A percentile compares a stretch with the other conserved stretches of the same genome.
Evolutionary conservation across 2,888 invertebrate genomes (phyloP).

Genomic region (Brenthis hecate): DNA sequence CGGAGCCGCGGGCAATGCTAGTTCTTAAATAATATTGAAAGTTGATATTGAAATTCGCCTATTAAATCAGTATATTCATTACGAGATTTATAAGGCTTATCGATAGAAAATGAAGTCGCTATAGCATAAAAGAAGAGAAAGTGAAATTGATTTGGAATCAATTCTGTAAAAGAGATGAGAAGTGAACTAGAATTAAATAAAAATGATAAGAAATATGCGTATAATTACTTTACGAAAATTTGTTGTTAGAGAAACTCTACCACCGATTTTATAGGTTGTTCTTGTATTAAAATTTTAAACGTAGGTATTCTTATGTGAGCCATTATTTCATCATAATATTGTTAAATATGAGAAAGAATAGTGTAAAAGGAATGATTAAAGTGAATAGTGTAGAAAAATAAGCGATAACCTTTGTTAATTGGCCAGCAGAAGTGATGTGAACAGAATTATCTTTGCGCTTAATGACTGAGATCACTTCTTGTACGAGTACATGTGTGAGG

Average conservation of each 20-base stretch:
- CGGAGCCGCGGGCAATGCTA: no score
- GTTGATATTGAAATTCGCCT: neutral
- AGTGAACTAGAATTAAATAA: neutral
- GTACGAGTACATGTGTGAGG: conserved; percentile 8
- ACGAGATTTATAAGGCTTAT: conserved; percentile 3
- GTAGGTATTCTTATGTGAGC: no score
- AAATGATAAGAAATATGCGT: no score
- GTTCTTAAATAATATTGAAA: neutral
- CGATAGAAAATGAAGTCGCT: conserved; percentile 17
- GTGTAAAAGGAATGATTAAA: neutral
- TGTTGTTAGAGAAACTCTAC: no score
- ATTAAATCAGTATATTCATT: conserved; percentile 4
- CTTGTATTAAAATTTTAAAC: no score
- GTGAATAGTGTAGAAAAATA: conserved; percentile 17
- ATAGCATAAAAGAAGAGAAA: conserved; percentile 45
- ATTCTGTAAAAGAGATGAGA: conserved; percentile 32
- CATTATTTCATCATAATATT: no score
- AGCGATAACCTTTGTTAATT: conserved; percentile 30
- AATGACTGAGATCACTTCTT: conserved; percentile 30
- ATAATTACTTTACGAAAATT: no score
- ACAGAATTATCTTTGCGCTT: conserved; percentile 27
- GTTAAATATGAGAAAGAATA: neutral
- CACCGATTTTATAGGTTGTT: no score
- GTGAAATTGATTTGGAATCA: conserved; percentile 47
- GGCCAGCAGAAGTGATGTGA: conserved; percentile 17